Evolutionary conservation across 2,888 invertebrate genomes (phyloP), one percentile per base, ranked within the genome.

Genomic region (Tipula confusa): DNA sequence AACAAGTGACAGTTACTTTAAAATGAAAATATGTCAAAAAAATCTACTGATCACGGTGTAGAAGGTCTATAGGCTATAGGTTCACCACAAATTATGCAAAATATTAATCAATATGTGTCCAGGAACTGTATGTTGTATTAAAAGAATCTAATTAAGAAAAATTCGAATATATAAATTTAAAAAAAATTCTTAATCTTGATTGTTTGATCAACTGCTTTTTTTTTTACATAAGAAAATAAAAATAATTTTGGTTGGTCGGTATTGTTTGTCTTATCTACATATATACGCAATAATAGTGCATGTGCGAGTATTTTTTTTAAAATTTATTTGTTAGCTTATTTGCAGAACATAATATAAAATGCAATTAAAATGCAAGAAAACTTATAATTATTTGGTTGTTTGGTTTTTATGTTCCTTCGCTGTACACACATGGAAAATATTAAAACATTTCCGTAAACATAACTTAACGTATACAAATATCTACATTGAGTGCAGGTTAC

Each of bases 141-240:
- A 64, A 64, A 64, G 64, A 64, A 64, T 64, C 64, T 64, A 64
- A 64, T 64, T 64, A 64, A 64, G 64, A 64, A 64, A n/a, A 64
- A 64, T 64, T 18, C 64, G 64, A 64, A 64, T 64, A 24, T 24
- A 64, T 9, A 64, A 64, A 24, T 24, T 18, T 48, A 48, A 18
- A 64, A 18, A 6, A 64, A 64, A 24, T 64, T 24, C 24, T 64
- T 64, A 64, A 64, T 64, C 64, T 64, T 24, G 64, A 24, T 64
- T 64, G 9, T 64, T 64, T 64, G 64, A 64, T 64, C 64, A 64
- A 64, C 64, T 64, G 64, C 64, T 24, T 64, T 64, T n/a, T n/a
- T n/a, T n/a, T 64, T 64, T 18, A 64, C 64, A 48, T 18, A 64
- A 64, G 18, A 64, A 64, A 64, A 64, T 64, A 64, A 24, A 24